phyloP scores from a whole-genome alignment of 2,797 vertebrate species.

The Linurgus olivaceus region DNA sequence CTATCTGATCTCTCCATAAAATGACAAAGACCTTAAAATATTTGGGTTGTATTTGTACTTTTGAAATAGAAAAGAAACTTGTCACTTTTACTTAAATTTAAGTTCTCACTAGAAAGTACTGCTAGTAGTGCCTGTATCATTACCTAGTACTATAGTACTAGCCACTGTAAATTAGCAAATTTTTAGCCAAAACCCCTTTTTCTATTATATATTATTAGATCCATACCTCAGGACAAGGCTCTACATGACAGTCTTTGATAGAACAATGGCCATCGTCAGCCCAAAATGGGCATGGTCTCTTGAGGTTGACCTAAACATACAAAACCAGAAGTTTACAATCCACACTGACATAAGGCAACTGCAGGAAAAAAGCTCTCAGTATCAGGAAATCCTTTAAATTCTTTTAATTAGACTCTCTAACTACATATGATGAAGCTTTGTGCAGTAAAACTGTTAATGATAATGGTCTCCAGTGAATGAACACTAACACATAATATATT shows the following conservation, averaged over 20 bases:
- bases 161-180: background rate
- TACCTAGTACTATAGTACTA: background rate
- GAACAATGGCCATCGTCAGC: constrained; percentile 91
- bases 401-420: background rate
- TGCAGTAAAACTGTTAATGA: background rate
- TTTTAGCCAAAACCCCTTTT: background rate
- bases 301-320: constrained; percentile 87
- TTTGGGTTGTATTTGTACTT: background rate
- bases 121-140: background rate
- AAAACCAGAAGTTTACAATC: background rate
- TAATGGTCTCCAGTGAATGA: background rate
- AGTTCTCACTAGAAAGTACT: background rate
- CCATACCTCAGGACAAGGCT: constrained; percentile 93
- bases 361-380: background rate
- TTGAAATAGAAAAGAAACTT: background rate
- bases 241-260: constrained; percentile 96
- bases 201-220: background rate
- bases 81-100: background rate
- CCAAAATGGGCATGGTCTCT: constrained; percentile 95
- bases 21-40: background rate
- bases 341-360: background rate
- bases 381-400: background rate
- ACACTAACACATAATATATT: background rate
- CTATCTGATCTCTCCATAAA: background rate
- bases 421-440: background rate